These are phyloP conservation scores for Coleophora deauratella DNA, from an alignment of 2,888 invertebrate species.

Conservation along the genomic window DNA sequence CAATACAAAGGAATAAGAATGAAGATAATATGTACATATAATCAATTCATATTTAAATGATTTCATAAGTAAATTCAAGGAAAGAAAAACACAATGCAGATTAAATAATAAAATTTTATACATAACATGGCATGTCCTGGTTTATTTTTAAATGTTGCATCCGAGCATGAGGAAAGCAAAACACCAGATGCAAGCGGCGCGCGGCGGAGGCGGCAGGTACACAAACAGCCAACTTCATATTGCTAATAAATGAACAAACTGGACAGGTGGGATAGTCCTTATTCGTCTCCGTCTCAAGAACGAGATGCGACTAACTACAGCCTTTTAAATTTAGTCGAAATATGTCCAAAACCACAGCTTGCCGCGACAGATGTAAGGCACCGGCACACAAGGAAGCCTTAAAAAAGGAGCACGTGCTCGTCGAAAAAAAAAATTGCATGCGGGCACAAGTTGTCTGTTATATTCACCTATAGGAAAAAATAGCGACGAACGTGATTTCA, in stretches of 20 bases:
- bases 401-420: slow-evolving; percentile 62
- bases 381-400: slow-evolving; percentile 50
- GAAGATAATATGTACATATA: too few relatives aligned
- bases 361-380: slow-evolving; percentile 62
- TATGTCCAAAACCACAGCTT: slow-evolving; percentile 59
- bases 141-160: slow-evolving; percentile 29
- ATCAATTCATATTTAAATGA: too few relatives aligned
- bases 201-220: slow-evolving; percentile 65
- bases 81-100: too few relatives aligned
- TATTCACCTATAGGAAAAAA: slow-evolving; percentile 43
- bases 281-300: neutral
- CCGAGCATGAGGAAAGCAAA: slow-evolving; percentile 48
- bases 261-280: slow-evolving; percentile 22
- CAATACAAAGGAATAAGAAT: too few relatives aligned
- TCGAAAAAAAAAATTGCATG: slow-evolving; percentile 57
- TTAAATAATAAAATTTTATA: too few relatives aligned
- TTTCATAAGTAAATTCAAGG: too few relatives aligned
- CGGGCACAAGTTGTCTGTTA: slow-evolving; percentile 65
- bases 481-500: slow-evolving; percentile 47
- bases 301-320: neutral
- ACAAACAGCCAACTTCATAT: slow-evolving; percentile 53
- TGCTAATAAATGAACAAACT: slow-evolving; percentile 56
- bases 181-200: slow-evolving; percentile 62
- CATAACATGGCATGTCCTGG: too few relatives aligned
- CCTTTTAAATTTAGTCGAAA: slow-evolving; percentile 28